Evolutionary conservation across 2,888 invertebrate species (phyloP).

Genomic region (Drosophila fulvimacula): DNA sequence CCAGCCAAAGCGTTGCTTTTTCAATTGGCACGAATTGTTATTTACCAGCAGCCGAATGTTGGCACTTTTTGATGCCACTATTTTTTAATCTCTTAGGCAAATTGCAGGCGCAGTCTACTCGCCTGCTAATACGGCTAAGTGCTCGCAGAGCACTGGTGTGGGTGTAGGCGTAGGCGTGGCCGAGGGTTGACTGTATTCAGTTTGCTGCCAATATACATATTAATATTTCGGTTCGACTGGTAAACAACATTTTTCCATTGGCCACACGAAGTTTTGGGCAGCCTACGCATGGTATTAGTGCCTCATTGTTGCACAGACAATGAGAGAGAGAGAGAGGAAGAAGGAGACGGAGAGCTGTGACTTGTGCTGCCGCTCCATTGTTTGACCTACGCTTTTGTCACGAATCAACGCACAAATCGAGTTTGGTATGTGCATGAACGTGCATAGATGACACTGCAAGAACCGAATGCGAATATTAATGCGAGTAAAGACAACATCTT

Average conservation of each 20-base stretch:
- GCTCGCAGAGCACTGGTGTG: conserved; percentile 16
- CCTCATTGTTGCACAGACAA: conserved; percentile 46
- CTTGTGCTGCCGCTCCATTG: conserved; percentile 35
- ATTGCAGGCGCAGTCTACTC: conserved; percentile 51
- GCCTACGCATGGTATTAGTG: conserved; percentile 25
- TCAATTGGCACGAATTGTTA: conserved; percentile 65
- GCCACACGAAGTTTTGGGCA: conserved; percentile 23
- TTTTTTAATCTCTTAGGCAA: conserved; percentile 72
- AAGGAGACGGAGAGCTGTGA: conserved; percentile 13
- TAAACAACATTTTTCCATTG: conserved; percentile 68
- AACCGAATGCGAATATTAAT: conserved; percentile 25
- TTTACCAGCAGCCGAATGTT: conserved; percentile 59
- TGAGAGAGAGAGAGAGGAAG: neutral
- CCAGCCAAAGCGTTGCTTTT: conserved; percentile 10
- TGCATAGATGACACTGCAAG: conserved; percentile 14
- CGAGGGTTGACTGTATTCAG: neutral
- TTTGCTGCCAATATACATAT: conserved; percentile 44
- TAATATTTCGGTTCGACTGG: conserved; percentile 42
- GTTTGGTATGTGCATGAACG: conserved; percentile 13
- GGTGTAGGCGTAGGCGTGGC: neutral
- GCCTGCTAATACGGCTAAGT: conserved; percentile 63
- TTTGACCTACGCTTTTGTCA: conserved; percentile 38
- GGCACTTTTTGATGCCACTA: conserved; percentile 34
- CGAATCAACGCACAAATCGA: conserved; percentile 15
- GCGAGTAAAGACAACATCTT: neutral